phyloP scores from a whole-genome alignment of 2,888 invertebrate genomes.

The Scaptomyza tumidula region DNA sequence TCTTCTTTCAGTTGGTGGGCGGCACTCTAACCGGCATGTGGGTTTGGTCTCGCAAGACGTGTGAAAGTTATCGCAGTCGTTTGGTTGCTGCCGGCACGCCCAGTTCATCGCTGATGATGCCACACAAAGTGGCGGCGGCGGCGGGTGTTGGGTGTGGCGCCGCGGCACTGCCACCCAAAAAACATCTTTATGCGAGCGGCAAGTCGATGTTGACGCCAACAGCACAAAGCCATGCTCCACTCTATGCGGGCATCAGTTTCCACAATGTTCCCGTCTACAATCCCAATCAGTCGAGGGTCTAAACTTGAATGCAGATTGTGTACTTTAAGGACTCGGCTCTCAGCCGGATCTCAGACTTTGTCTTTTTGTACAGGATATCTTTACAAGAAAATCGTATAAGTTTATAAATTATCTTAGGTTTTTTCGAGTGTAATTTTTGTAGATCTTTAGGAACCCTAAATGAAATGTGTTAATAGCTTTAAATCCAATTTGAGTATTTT shows the following conservation, averaged over 20 bases:
- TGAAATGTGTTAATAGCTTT: slow-evolving; percentile 79
- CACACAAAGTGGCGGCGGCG: slow-evolving; percentile 65
- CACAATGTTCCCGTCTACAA: slow-evolving; percentile 84
- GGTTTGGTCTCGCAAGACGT: slow-evolving; percentile 85
- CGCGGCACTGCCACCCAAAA: slow-evolving; percentile 78
- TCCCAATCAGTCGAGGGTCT: slow-evolving; percentile 80
- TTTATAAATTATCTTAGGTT: neutral
- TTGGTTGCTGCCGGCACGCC: slow-evolving; percentile 77
- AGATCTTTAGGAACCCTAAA: slow-evolving; percentile 35
- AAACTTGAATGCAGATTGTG: slow-evolving; percentile 38
- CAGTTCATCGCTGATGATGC: slow-evolving; percentile 78
- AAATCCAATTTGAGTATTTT: slow-evolving; percentile 40
- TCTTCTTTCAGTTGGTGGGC: slow-evolving; percentile 82
- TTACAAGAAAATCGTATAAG: neutral
- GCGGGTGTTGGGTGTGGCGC: slow-evolving; percentile 8
- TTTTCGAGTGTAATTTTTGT: neutral
- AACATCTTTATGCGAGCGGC: slow-evolving; percentile 74
- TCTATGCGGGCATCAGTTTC: slow-evolving; percentile 84
- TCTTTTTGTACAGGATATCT: slow-evolving; percentile 2
- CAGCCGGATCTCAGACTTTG: slow-evolving; percentile 26
- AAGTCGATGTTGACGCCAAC: slow-evolving; percentile 57
- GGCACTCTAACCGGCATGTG: slow-evolving; percentile 84
- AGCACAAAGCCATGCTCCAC: slow-evolving; percentile 55
- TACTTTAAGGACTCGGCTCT: slow-evolving; percentile 39
- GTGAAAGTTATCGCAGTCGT: slow-evolving; percentile 83